phyloP scores from a whole-genome alignment of 2,888 invertebrate genomes.

The Tigriopus californicus region DNA sequence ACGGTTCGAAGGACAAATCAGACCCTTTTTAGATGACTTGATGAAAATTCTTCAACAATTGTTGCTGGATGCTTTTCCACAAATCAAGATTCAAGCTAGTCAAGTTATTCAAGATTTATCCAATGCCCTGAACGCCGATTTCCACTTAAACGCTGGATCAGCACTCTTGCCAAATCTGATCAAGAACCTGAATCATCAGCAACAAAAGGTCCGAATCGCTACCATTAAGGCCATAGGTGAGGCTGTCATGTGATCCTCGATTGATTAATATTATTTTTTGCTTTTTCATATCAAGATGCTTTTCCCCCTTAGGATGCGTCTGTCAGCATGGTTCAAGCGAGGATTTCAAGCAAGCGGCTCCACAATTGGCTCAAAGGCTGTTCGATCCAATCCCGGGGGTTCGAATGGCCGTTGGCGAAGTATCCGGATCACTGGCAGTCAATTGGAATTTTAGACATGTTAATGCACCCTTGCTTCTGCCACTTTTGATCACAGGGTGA shows the following conservation, averaged over 20 bases:
- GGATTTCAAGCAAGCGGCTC: background rate
- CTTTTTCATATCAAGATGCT: too few species aligned
- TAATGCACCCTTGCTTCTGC: background rate
- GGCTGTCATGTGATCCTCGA: too few species aligned
- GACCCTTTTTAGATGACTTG: background rate
- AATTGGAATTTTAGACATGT: background rate
- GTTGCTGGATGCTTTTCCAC: background rate
- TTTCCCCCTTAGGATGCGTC: background rate
- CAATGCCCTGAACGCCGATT: background rate
- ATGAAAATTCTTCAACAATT: background rate
- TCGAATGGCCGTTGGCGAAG: background rate
- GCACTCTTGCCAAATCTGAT: background rate
- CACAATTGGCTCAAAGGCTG: constrained; percentile 1
- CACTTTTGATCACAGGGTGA: background rate
- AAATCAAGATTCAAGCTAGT: background rate
- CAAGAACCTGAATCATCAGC: background rate
- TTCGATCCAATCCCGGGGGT: constrained; percentile 4
- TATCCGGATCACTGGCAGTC: background rate
- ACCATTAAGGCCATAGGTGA: background rate
- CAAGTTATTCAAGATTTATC: background rate
- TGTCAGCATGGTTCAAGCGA: background rate
- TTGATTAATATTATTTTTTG: too few species aligned
- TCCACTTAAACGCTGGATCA: background rate
- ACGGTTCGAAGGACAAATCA: background rate
- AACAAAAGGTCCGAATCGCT: background rate